Base-by-base conservation (phyloP, 2,888 invertebrate species). In the Andrena dorsata region DNA sequence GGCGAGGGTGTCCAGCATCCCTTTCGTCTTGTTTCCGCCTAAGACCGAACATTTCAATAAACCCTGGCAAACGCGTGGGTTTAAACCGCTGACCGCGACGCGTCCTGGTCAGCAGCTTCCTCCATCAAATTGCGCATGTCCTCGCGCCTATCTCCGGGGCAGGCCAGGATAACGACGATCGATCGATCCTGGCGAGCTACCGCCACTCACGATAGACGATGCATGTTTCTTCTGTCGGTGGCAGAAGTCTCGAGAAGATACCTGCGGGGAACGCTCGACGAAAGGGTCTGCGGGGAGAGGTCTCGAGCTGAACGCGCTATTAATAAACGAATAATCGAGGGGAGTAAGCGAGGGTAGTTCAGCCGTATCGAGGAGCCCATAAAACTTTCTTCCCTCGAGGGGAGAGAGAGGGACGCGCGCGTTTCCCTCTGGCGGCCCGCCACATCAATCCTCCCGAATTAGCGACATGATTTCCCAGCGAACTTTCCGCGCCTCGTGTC, bases 41-140 rank as follows among this genome's bases (percentile, higher is more conserved):
- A 91, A 92, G 92, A 91, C 92, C 92, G 91, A 91, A 93, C 93
- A 92, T 93, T 93, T 93, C 93, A 93, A 93, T 93, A 93, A 93
- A 92, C 90, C 91, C 90, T 82, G 85, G 91, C 83, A 87, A 91
- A 91, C 90, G 89, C 86, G 84, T 64, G 82, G 82, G 85, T 86
- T 88, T 78, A 89, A 90, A 89, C 89, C 90, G 87, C 88, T 90
- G 90, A 91, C 91, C 89, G 85, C 91, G 88, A 82, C 87, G 77
- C 60, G 64, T 84, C 87, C 86, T 86, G 90, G 90, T 90, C 90
- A 90, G 90, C 88, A 90, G 89, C 88, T 90, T 90, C 86, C 86
- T 82, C 80, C 74, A 71, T 85, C 82, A 88, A 91, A 90, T 91
- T 92, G 92, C 91, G 91, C 91, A 89, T 90, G 91, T 90, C 87